Evolutionary conservation across 2,113 vertebrate genomes (phyloP).

Genomic region (Stigmatopora nigra): DNA sequence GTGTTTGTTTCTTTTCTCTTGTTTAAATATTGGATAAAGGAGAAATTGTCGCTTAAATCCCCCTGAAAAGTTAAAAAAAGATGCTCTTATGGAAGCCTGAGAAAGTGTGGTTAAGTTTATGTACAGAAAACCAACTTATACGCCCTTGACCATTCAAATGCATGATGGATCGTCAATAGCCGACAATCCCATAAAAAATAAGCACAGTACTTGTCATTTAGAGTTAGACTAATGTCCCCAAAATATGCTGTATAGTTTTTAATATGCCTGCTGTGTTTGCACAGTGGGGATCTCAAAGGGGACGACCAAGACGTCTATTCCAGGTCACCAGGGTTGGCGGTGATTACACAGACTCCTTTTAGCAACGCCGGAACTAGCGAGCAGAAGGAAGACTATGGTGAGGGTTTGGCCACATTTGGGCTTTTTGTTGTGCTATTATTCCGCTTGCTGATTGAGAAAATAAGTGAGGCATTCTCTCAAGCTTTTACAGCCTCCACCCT

Average conservation of each 20-base stretch:
- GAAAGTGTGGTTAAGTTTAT: no score
- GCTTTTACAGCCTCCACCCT: conserved; percentile 31
- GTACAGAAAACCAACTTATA: no score
- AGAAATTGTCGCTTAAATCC: no score
- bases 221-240: conserved; percentile 64
- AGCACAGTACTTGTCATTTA: conserved; percentile 62
- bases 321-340: conserved; percentile 67
- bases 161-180: conserved; percentile 61
- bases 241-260: conserved; percentile 66
- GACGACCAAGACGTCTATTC: conserved; percentile 60
- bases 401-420: conserved; percentile 49
- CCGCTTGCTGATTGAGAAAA: conserved; percentile 75
- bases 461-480: conserved; percentile 62
- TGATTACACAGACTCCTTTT: conserved; percentile 68
- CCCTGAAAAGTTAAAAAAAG: no score
- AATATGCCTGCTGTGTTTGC: conserved; percentile 67
- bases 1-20: no score
- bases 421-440: conserved; percentile 75
- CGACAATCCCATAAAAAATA: conserved; percentile 56
- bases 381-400: conserved; percentile 9
- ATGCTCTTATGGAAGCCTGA: no score
- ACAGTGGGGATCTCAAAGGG: conserved; percentile 58
- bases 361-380: conserved; percentile 44
- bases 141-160: conserved; percentile 32
- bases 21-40: no score